A percentile compares a stretch with the other conserved stretches of the same genome.
phyloP scores from a whole-genome alignment of 2,113 vertebrate genomes.

The Choloepus hoffmanni region DNA sequence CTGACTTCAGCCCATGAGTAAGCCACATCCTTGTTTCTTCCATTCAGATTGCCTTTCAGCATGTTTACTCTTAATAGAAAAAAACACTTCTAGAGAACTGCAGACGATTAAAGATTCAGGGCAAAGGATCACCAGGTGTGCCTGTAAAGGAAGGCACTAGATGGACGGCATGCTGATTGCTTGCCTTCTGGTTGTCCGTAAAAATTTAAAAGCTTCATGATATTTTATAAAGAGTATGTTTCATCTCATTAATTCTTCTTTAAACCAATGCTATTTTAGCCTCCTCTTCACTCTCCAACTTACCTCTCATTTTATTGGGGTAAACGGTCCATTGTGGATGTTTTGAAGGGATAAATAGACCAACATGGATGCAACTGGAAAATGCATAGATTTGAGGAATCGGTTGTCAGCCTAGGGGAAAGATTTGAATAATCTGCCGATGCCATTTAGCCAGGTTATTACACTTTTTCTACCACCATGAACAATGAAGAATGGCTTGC shows the following conservation, averaged over 20 bases:
- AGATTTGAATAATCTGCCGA: background rate
- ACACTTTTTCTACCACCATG: constrained; percentile 28
- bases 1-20: background rate
- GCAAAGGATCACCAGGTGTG: background rate
- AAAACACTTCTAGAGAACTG: background rate
- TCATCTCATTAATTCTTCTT: background rate
- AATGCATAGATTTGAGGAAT: background rate
- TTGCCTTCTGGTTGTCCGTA: background rate
- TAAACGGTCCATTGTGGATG: background rate
- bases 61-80: background rate
- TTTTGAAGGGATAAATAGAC: background rate
- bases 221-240: background rate
- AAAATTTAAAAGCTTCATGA: background rate
- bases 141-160: background rate
- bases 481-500: constrained; percentile 75
- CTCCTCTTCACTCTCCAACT: background rate
- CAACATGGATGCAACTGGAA: background rate
- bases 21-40: background rate
- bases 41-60: background rate
- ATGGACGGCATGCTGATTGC: background rate
- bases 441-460: constrained; percentile 39
- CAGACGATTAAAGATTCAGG: background rate
- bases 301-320: background rate
- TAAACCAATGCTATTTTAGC: background rate
- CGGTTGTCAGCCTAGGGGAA: background rate